Evolutionary conservation across 2,113 vertebrate genomes (phyloP).

Genomic region (Alligator mississippiensis): DNA sequence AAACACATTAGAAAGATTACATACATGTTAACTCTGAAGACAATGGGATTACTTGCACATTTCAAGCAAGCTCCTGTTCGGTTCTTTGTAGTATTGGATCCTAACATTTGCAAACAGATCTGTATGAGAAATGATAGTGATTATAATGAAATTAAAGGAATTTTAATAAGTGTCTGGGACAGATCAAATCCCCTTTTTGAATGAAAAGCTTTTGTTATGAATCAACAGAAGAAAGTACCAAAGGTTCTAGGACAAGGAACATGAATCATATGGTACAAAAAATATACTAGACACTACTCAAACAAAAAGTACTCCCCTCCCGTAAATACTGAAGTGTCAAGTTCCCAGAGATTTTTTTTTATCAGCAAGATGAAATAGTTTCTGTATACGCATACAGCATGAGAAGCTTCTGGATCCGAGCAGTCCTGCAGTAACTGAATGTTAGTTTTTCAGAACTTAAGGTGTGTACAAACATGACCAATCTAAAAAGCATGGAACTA

Average conservation of each 20-base stretch:
- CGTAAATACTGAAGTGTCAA: neutral
- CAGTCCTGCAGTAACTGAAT: neutral
- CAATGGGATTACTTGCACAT: neutral
- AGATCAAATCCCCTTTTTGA: neutral
- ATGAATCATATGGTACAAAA: neutral
- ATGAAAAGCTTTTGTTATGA: neutral
- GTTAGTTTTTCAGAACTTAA: too few relatives aligned
- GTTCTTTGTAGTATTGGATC: neutral
- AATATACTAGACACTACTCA: neutral
- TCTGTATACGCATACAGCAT: neutral
- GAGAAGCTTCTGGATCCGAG: neutral
- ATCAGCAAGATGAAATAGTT: neutral
- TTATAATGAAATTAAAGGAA: neutral
- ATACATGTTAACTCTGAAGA: neutral
- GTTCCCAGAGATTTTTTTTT: neutral
- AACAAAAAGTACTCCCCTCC: too few relatives aligned
- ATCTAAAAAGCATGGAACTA: neutral
- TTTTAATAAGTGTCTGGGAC: neutral
- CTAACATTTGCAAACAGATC: neutral
- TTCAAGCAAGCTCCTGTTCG: neutral
- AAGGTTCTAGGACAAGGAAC: neutral
- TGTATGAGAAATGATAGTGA: neutral
- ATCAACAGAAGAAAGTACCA: neutral
- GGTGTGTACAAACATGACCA: neutral
- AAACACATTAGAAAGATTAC: neutral